A percentile compares a stretch with the other conserved stretches of the same genome.
Evolutionary conservation across 2,888 invertebrate genomes (phyloP).

Genomic region (Hemistola chrysoprasaria): DNA sequence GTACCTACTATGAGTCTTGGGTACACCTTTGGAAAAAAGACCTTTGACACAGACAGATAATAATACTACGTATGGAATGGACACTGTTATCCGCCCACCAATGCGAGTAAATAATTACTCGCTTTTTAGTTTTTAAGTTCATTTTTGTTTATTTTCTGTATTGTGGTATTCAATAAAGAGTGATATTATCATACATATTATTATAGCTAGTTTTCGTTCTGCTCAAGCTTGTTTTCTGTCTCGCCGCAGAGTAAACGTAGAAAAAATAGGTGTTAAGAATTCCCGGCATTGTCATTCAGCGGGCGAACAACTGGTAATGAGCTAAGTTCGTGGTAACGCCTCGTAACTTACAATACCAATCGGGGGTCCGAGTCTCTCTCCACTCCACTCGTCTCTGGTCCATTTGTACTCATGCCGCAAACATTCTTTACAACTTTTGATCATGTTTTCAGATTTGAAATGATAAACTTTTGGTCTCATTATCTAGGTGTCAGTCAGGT

Average conservation of each 20-base stretch:
- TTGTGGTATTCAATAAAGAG: too few relatives aligned
- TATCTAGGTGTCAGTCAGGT: not conserved
- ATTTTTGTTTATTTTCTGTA: too few relatives aligned
- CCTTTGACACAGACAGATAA: too few relatives aligned
- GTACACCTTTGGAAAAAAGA: too few relatives aligned
- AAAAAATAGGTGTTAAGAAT: conserved; percentile 71
- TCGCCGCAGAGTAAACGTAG: conserved; percentile 7
- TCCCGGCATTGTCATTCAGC: conserved; percentile 72
- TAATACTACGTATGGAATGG: too few relatives aligned
- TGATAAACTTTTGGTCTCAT: not conserved
- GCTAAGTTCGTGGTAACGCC: conserved; percentile 79
- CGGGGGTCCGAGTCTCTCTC: conserved; percentile 46
- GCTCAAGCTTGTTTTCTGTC: conserved; percentile 2
- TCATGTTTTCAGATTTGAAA: conserved; percentile 39
- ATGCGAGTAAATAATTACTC: too few relatives aligned
- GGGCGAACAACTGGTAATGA: conserved; percentile 73
- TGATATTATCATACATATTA: too few relatives aligned
- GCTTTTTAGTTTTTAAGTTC: too few relatives aligned
- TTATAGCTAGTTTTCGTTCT: not conserved
- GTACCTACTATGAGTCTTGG: too few relatives aligned
- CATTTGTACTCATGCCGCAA: conserved; percentile 67
- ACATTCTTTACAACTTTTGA: conserved; percentile 64
- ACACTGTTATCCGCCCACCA: too few relatives aligned
- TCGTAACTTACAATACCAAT: conserved; percentile 80
- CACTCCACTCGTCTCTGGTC: conserved; percentile 21